These are phyloP conservation scores for Bombus cullumanus DNA, from an alignment of 1,140 invertebrate genomes.

Conservation along the genomic window DNA sequence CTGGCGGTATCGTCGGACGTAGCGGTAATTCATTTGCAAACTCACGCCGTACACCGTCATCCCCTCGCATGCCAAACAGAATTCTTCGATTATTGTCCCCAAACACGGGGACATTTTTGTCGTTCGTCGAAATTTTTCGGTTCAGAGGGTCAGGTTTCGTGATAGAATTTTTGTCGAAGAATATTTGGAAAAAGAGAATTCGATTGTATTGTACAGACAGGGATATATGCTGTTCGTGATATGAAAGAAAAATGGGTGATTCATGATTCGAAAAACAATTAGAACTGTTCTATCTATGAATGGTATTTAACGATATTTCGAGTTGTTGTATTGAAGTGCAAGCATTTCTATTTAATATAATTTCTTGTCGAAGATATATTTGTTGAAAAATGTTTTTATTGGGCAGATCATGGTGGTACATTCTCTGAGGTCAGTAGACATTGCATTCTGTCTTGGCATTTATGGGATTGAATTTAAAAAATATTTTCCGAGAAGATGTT, in stretches of 20 bases:
- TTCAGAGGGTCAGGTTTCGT: not conserved
- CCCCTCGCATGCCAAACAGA: not conserved
- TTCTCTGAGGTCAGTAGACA: no score
- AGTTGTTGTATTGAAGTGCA: no score
- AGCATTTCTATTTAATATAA: no score
- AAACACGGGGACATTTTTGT: not conserved
- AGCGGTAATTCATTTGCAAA: slow-evolving; percentile 64
- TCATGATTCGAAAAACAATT: not conserved
- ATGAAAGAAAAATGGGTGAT: not conserved
- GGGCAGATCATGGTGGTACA: no score
- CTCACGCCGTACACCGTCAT: not conserved
- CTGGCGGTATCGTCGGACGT: slow-evolving; percentile 53
- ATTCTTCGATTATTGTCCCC: slow-evolving; percentile 17
- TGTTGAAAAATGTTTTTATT: no score
- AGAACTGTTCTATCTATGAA: no score
- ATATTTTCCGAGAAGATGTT: not conserved
- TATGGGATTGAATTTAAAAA: not conserved
- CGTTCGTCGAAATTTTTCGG: not conserved
- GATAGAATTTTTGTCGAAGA: not conserved
- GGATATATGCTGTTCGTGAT: not conserved
- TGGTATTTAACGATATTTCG: no score
- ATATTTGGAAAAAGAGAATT: not conserved
- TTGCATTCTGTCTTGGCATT: no score
- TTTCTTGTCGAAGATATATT: no score
- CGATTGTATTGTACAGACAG: not conserved